Evolutionary conservation across 1,140 invertebrate species (phyloP).

Genomic region (Meloidogyne chitwoodi): DNA sequence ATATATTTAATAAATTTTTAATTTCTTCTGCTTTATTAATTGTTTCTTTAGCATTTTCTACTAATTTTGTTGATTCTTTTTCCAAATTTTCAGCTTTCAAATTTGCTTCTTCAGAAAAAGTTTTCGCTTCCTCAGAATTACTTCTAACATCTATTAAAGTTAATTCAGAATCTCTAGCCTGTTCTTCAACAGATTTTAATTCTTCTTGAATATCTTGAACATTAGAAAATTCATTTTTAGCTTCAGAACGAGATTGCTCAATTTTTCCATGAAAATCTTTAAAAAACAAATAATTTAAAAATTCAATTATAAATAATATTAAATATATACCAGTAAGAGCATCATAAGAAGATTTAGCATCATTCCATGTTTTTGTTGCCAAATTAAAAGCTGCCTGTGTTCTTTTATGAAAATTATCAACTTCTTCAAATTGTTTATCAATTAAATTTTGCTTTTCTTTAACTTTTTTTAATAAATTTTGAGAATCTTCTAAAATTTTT

Average conservation of each 20-base stretch:
- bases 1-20: conserved; percentile 23
- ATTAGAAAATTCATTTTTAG: conserved; percentile 42
- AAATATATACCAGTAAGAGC: conserved; percentile 36
- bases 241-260: conserved; percentile 51
- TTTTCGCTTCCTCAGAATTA: conserved; percentile 41
- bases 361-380: conserved; percentile 46
- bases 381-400: conserved; percentile 43
- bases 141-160: conserved; percentile 42
- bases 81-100: conserved; percentile 42
- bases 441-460: conserved; percentile 29
- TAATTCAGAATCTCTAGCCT: conserved; percentile 34
- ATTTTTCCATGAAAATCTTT: conserved; percentile 55
- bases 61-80: conserved; percentile 37
- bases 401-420: conserved; percentile 32
- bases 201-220: conserved; percentile 42
- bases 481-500: conserved; percentile 30
- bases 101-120: conserved; percentile 35
- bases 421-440: conserved; percentile 27
- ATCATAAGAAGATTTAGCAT: conserved; percentile 42
- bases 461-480: conserved; percentile 26
- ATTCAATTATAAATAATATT: conserved; percentile 18
- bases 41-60: conserved; percentile 26
- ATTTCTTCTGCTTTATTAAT: conserved; percentile 29
- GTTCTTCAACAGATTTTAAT: conserved; percentile 39
- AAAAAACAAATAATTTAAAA: conserved; percentile 29